Evolutionary conservation across 2,113 vertebrate species (phyloP), one percentile per base, ranked within the genome.

Genomic region (Pollachius pollachius): DNA sequence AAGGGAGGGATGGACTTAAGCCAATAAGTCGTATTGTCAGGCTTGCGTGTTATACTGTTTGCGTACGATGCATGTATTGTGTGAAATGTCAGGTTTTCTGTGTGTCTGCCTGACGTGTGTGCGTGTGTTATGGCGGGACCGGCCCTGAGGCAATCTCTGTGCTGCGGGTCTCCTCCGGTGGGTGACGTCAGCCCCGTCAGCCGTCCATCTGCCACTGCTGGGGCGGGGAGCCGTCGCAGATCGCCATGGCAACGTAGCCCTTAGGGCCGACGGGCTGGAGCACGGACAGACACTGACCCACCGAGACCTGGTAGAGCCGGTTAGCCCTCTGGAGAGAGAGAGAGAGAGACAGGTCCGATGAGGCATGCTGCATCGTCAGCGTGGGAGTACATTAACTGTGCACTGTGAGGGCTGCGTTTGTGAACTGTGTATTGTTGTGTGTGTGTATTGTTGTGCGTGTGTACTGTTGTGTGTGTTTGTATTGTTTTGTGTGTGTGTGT

Each of bases 241-340:
- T 99, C 1, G 94, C 95, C 97, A 98, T 94, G 66, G 92, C 83
- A 23, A 99, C 94, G 0, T 92, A 94, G 41, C 95, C 95, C 73
- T 94, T 95, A 41, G 84, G 90, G 74, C 93, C 94, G 0, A 87
- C 68, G 0, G 92, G 92, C 60, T 94, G 94, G 0, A 87, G 79
- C 4, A 89, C 89, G 1, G 92, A 91, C 78, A 99, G 91, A 88
- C 97, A 98, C 88, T 98, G 97, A 23, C 97, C 97, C 3, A 94
- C 96, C 0, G 97, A 98, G 48, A 98, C 96, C 89, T 99, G 97
- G 88, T 99, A 99, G 19, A 99, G 91, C 6, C 95, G 93, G 68
- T 87, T 92, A 17, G 93, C 94, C 8, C 94, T 97, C 96, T 99
- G 56, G 0, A 77, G 77, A 60, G 41, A 69, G 56, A 48, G 59